phyloP scores from a whole-genome alignment of 2,113 vertebrate species.

The Coreoperca whiteheadi region DNA sequence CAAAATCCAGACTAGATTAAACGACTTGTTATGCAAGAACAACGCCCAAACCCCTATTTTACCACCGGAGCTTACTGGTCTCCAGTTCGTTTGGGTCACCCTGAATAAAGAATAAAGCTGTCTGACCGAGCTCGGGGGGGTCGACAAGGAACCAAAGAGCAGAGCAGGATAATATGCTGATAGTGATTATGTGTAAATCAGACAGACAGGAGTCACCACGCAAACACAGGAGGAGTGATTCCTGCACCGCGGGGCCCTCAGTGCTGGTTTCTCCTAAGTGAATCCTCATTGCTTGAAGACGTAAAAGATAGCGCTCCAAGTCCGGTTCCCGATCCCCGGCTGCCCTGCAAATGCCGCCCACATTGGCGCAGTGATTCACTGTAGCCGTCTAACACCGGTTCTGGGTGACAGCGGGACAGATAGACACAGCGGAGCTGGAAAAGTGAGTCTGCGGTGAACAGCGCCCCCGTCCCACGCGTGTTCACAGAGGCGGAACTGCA shows the following conservation, averaged over 20 bases:
- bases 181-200: conserved; percentile 17
- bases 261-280: background rate
- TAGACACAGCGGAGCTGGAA: background rate
- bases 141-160: background rate
- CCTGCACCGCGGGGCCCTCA: background rate
- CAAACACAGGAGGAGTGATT: background rate
- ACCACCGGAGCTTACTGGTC: background rate
- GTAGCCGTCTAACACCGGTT: background rate
- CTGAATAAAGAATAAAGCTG: background rate
- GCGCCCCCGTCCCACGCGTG: conserved; percentile 54
- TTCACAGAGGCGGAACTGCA: conserved; percentile 35
- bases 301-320: background rate
- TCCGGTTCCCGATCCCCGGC: background rate
- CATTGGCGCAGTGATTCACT: background rate
- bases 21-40: background rate
- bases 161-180: conserved; percentile 3
- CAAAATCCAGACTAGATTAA: background rate
- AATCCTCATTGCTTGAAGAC: background rate
- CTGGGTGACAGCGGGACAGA: background rate
- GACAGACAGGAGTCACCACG: background rate
- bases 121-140: background rate
- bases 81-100: background rate
- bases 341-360: background rate
- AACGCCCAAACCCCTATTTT: background rate
- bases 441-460: conserved; percentile 49